Base-by-base conservation (phyloP, 2,888 invertebrate species). In the Sericinus montela region DNA sequence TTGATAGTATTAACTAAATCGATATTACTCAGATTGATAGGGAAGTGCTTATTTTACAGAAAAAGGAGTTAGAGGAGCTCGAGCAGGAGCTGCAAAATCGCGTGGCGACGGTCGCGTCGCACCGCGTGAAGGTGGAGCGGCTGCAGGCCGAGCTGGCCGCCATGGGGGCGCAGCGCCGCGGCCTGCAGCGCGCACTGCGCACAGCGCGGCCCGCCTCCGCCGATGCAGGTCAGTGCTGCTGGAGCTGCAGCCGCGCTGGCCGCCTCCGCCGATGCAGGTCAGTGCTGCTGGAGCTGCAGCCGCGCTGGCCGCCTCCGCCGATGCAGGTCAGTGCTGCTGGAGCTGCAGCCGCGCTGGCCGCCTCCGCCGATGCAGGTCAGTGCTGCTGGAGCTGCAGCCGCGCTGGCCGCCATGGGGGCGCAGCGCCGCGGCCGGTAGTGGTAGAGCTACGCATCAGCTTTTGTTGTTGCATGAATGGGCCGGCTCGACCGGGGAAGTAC, bases 101-200 rank as follows among this genome's bases (percentile, higher is more conserved):
- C 63, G 92, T 91, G 61, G 90, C 86, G 66, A 91, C 91, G 37
- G 90, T 91, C 16, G 90, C 91, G 36, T 91, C 92, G 16, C 91
- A 92, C 55, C 91, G 92, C 53, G 91, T 87, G 43, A 93, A 92
- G 74, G 92, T 94, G 49, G 92, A 93, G 65, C 88, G 91, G 59
- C 88, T 95, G 62, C 94, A 94, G 65, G 91, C 92, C 16, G 92
- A 93, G 66, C 83, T 95, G 54, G 86, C 92, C 42, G 86, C 93
- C 48, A 87, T 95, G 38, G 91, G 91, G 30, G 91, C 92, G 15
- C 91, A 93, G 65, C 92, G 93, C 62, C 80, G 90, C 13, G 88
- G 89, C 5, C 68, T 90, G 30, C 69, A 78, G 30, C 78, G 80
- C 40, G 83, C 89, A 40, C 72, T 86, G 7, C 69, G 75, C 0